Conservation (phyloP, 1,140 invertebrate species). For the Drosophila murphyi region DNA sequence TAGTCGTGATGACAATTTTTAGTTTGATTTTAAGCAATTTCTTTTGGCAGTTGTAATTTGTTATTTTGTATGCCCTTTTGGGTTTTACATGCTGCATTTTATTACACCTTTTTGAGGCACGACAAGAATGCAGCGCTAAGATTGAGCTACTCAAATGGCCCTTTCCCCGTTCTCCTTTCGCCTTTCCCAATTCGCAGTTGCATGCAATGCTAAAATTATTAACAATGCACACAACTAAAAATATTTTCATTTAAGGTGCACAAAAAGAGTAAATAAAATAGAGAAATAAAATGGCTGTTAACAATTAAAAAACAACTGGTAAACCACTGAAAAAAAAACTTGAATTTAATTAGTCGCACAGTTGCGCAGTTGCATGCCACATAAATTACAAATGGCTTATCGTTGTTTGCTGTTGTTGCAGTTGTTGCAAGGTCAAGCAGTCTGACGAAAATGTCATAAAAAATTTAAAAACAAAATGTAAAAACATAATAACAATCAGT, state of each 20-base stretch:
- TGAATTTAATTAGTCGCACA: slow-evolving; percentile 65
- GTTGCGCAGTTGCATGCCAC: slow-evolving; percentile 61
- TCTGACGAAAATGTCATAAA: slow-evolving; percentile 53
- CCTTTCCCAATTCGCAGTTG: not conserved
- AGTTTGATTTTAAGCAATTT: slow-evolving; percentile 9
- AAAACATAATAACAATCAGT: slow-evolving; percentile 39
- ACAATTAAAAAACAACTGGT: slow-evolving; percentile 2
- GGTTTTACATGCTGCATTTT: slow-evolving; percentile 36
- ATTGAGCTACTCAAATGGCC: slow-evolving; percentile 2
- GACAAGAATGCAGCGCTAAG: slow-evolving; percentile 14
- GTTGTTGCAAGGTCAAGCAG: slow-evolving; percentile 53
- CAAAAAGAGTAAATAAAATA: not conserved
- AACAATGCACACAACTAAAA: slow-evolving; percentile 25
- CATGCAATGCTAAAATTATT: slow-evolving; percentile 40
- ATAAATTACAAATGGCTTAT: slow-evolving; percentile 65
- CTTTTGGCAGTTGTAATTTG: slow-evolving; percentile 14
- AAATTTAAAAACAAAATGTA: slow-evolving; percentile 49
- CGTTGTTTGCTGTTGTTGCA: slow-evolving; percentile 24
- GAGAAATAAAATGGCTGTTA: not conserved
- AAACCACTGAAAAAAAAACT: slow-evolving; percentile 1
- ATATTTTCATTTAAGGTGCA: slow-evolving; percentile 25
- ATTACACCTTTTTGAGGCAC: slow-evolving; percentile 36
- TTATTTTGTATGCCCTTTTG: not conserved
- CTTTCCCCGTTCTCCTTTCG: not conserved
- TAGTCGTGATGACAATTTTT: not conserved